Evolutionary conservation across 2,113 vertebrate species (phyloP), one percentile per base, ranked within the genome.

Genomic region (Serinus canaria): DNA sequence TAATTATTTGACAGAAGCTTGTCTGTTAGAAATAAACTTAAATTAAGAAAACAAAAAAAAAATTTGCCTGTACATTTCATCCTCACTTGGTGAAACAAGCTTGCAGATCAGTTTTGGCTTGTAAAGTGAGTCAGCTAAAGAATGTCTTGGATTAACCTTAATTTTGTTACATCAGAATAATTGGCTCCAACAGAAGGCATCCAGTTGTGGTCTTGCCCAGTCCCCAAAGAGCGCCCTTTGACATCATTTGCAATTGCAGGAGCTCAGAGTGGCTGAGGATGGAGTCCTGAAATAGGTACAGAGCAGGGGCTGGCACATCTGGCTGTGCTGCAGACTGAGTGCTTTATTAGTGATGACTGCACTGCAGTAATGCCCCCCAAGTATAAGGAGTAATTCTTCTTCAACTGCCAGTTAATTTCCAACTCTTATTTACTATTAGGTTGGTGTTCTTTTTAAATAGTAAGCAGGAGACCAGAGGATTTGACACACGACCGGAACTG

Each of bases 101-200:
- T 64, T 60, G 47, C 79, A 67, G 72, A 67, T 74, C 52, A 70
- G 47, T 85, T 80, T 58, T 87, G 53, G 55, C 90, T 94, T 86
- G 75, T 72, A 47, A 80, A 93, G 43, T 50, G 63, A 95, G 68
- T 88, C 85, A 93, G 68, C 85, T 77, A 15, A 90, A 93, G 90
- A 81, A 83, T 86, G 87, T 70, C 60, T 93, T 74, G 90, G 72
- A 88, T 88, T 90, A 64, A 78, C 64, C 35, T 70, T 88, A 44
- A 74, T 94, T 95, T 77, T 88, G 76, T 86, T 96, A 88, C 88
- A 75, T 88, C 93, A 83, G 93, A 80, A 44, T 94, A 91, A 90
- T 63, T 95, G 94, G 52, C 87, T 93, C 33, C 69, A 92, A 15
- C 64, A 78, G 87, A 74, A 80, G 50, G 76, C 90, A 35, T 92